Evolutionary conservation across 1,140 invertebrate species (phyloP), one percentile per base, ranked within the genome.

Genomic region (Oryzaephilus surinamensis): DNA sequence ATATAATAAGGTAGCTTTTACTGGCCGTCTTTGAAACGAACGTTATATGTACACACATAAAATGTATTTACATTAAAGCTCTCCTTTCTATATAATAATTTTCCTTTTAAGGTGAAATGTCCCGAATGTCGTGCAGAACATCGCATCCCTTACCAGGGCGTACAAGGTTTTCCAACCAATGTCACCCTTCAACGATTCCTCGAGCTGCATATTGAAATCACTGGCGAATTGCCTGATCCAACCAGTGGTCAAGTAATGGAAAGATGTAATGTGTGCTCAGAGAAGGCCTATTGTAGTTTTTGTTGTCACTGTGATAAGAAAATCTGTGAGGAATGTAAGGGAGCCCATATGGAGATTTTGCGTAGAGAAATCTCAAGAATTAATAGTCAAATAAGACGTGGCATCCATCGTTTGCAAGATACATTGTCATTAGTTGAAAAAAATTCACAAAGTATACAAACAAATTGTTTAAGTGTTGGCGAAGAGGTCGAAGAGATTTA

Each of bases 41-140:
- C 20, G 20, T 21, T 21, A 21, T 21, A 24, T 8, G 19, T 3
- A 6, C 8, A 4, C 23, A 24, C 23, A 10, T 4, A 10, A 24
- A 24, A n/a, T 24, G 23, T n/a, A n/a, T 24, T 24, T 21, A 6
- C 10, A 6, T 24, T 24, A 24, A n/a, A n/a, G n/a, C n/a, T n/a
- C n/a, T n/a, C n/a, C n/a, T n/a, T n/a, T n/a, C n/a, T n/a, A n/a
- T n/a, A 3, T 7, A 32, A 0, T 16, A 5, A 24, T 12, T 11
- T 37, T 34, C 30, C 7, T 21, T 66, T 70, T 16, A 61, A 85
- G 76, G 87, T 99, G 26, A 96, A 97, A 74, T 99, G 95, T 74
- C 95, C 96, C 56, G 95, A 99, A 80, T 99, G 96, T 61, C 76
- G 95, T 38, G 89, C 92, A 32, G 94, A 98, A 70, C 93, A 98